Percentiles rank a stretch among this genome's conserved stretches.
phyloP scores from a whole-genome alignment of 1,140 invertebrate genomes.

The Chrysopa pallens region DNA sequence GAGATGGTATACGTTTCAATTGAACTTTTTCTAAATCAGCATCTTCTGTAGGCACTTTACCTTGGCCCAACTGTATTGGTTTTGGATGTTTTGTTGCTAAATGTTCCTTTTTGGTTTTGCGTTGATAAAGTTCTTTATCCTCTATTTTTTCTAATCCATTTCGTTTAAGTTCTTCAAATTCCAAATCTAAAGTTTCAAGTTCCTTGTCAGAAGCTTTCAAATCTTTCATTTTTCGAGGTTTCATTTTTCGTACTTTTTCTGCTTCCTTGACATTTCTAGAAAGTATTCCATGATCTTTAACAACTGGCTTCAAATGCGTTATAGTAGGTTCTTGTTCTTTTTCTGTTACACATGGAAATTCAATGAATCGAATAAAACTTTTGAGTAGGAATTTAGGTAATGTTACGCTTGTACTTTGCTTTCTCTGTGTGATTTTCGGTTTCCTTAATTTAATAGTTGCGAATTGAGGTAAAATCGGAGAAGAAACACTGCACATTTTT shows the following conservation, averaged over 20 bases:
- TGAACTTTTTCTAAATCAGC: slow-evolving; percentile 29
- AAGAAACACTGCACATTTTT: slow-evolving; percentile 12
- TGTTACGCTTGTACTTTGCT: slow-evolving; percentile 23
- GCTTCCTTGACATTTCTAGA: slow-evolving; percentile 53
- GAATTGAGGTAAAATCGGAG: slow-evolving; percentile 3
- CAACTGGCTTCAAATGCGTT: slow-evolving; percentile 29
- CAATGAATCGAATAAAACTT: slow-evolving; percentile 37
- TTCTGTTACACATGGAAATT: slow-evolving; percentile 32
- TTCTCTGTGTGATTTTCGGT: slow-evolving; percentile 24
- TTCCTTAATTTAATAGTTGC: slow-evolving; percentile 34
- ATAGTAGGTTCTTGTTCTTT: slow-evolving; percentile 28
- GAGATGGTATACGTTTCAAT: slow-evolving; percentile 28
- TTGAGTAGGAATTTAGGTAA: slow-evolving; percentile 44
- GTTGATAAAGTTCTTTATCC: slow-evolving; percentile 1
- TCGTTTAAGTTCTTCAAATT: slow-evolving; percentile 23
- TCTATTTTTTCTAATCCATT: slow-evolving; percentile 22
- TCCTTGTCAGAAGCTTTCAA: slow-evolving; percentile 21
- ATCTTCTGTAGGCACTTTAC: slow-evolving; percentile 28
- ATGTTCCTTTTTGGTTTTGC: neutral
- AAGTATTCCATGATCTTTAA: slow-evolving; percentile 37
- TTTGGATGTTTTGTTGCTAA: slow-evolving; percentile 21
- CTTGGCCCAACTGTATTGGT: slow-evolving; percentile 27
- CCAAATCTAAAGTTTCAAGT: slow-evolving; percentile 33
- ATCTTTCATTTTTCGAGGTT: slow-evolving; percentile 28
- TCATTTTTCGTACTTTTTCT: slow-evolving; percentile 32